Percentiles rank a stretch among this genome's conserved stretches.
Conservation (phyloP, 2,888 invertebrate species). For the Mallateleia sp. region DNA sequence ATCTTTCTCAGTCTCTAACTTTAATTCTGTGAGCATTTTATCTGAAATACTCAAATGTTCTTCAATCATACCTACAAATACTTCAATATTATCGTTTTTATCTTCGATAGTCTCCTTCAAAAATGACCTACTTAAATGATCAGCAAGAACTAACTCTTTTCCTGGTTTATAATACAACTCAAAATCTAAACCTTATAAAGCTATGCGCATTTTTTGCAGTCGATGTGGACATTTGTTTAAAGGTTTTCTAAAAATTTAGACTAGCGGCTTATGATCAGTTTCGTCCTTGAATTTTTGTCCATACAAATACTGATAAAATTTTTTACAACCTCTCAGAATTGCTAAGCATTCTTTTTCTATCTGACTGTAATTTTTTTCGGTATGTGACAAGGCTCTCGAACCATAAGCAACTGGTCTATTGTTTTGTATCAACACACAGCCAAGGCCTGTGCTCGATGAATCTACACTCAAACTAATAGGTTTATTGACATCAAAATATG, state of each 20-base stretch:
- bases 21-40: slow-evolving; percentile 57
- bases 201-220: slow-evolving; percentile 70
- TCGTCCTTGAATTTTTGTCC: slow-evolving; percentile 80
- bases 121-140: slow-evolving; percentile 66
- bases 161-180: slow-evolving; percentile 64
- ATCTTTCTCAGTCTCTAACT: slow-evolving; percentile 65
- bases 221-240: slow-evolving; percentile 59
- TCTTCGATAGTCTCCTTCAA: no score
- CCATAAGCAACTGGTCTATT: slow-evolving; percentile 80
- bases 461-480: slow-evolving; percentile 69
- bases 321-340: slow-evolving; percentile 76
- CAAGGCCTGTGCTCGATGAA: slow-evolving; percentile 64
- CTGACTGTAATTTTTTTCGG: slow-evolving; percentile 82
- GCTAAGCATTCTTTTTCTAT: slow-evolving; percentile 83
- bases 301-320: slow-evolving; percentile 81
- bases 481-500: slow-evolving; percentile 60
- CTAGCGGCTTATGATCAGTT: slow-evolving; percentile 84
- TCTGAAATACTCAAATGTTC: slow-evolving; percentile 64
- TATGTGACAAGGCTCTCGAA: slow-evolving; percentile 79
- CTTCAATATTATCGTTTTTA: slow-evolving; percentile 59
- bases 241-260: slow-evolving; percentile 80
- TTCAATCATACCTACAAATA: slow-evolving; percentile 58
- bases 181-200: slow-evolving; percentile 58
- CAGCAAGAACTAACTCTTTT: slow-evolving; percentile 62
- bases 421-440: slow-evolving; percentile 80